Evolutionary conservation across 2,888 invertebrate genomes (phyloP).

Genomic region (Merodon equestris): DNA sequence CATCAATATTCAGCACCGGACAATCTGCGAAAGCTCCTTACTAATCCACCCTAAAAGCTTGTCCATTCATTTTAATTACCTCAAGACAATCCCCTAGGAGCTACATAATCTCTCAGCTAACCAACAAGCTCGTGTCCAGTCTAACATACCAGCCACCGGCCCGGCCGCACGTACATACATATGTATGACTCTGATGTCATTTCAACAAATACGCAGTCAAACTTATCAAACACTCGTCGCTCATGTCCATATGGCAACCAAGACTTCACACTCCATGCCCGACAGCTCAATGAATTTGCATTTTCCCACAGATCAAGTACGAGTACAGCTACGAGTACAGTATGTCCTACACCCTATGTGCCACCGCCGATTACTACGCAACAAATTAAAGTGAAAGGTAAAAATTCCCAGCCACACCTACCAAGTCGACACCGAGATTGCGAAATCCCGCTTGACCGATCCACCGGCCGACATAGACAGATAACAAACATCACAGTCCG

Average conservation of each 20-base stretch:
- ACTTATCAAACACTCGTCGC: constrained; percentile 41
- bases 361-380: constrained; percentile 13
- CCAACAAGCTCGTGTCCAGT: background rate
- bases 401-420: constrained; percentile 47
- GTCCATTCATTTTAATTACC: no score
- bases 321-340: background rate
- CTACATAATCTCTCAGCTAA: no score
- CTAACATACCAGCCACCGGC: constrained; percentile 4
- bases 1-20: no score
- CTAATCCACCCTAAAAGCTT: no score
- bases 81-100: no score
- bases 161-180: no score
- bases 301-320: constrained; percentile 25
- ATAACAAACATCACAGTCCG: no score
- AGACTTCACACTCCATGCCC: background rate
- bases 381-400: constrained; percentile 37
- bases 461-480: no score
- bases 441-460: no score
- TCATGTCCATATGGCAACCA: background rate
- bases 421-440: background rate
- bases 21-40: background rate
- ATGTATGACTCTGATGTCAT: constrained; percentile 48
- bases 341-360: constrained; percentile 14
- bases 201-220: constrained; percentile 36
- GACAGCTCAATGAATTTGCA: background rate